Evolutionary conservation across 2,113 vertebrate species (phyloP), one percentile per base, ranked within the genome.

Genomic region (Panthera uncia): DNA sequence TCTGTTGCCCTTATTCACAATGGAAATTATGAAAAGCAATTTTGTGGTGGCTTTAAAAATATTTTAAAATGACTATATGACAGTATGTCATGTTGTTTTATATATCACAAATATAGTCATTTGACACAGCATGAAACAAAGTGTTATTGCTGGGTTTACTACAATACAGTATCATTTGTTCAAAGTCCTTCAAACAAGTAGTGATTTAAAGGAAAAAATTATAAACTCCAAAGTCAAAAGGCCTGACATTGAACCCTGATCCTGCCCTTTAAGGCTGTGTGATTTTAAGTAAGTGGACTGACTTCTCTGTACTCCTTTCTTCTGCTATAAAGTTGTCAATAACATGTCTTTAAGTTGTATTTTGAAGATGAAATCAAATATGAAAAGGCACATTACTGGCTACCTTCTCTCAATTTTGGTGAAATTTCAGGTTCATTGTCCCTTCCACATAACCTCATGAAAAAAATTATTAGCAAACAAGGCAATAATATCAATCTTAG

Each of bases 1-100:
- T 71, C 41, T 93, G 65, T 91, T 97, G 87, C 48, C 85, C 69
- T 83, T 95, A 94, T 89, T 96, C 91, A 96, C 76, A 94, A 76
- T 48, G 91, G 71, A 93, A 97, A 96, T 98, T 96, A 97, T 94
- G 85, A 96, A 96, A 91, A 78, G 80, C 50, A 97, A 95, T 97
- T 97, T 96, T 65, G 69, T 97, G 93, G 88, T 97, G 38, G 65
- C 68, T 96, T 94, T 95, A 95, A 81, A 97, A 95, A 94, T 91
- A 94, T 73, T 94, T 96, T 68, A 25, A 97, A 68, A 96, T 96
- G 93, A 90, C 92, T 95, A 87, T 19, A 19, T 95, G 85, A 97
- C 29, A 95, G 78, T 91, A 23, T 95, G 66, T 89, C 95, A 90
- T 89, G 36, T 96, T 83, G 66, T 93, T 98, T 97, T 74, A 31